Evolutionary conservation across 2,888 invertebrate species (phyloP).

Genomic region (Cryptus viduatorius): DNA sequence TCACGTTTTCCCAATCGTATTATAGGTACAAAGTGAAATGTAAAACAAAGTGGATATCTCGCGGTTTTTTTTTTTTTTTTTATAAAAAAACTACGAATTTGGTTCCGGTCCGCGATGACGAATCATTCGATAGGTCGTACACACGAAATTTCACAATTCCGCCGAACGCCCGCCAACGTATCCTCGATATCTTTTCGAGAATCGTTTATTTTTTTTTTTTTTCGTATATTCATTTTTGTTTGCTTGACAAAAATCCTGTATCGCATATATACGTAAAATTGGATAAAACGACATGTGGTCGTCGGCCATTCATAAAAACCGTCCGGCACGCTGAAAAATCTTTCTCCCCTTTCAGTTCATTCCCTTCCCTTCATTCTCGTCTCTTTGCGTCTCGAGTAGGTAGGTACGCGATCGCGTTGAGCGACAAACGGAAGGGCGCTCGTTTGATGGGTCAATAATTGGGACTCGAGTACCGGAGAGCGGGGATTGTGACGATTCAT

Average conservation of each 20-base stretch:
- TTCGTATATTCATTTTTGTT: neutral
- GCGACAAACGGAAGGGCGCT: constrained; percentile 40
- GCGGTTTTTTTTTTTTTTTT: neutral
- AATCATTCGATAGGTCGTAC: neutral
- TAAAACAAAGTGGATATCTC: neutral
- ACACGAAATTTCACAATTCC: neutral
- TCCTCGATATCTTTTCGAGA: neutral
- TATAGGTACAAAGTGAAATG: neutral
- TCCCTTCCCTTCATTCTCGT: constrained; percentile 31
- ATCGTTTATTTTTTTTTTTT: neutral
- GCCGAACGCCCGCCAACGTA: neutral
- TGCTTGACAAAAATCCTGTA: neutral
- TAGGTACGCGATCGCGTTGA: constrained; percentile 54
- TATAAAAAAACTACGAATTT: neutral
- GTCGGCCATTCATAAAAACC: constrained; percentile 31
- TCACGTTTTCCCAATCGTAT: too few species aligned
- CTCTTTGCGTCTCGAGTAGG: constrained; percentile 40
- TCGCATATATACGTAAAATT: neutral
- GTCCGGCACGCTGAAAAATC: constrained; percentile 49
- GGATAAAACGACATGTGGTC: constrained; percentile 47
- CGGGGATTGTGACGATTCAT: constrained; percentile 43
- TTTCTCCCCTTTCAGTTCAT: constrained; percentile 24
- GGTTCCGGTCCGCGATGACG: neutral
- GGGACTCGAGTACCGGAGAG: constrained; percentile 48
- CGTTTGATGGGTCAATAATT: constrained; percentile 70